Evolutionary conservation across 2,113 vertebrate species (phyloP).

Genomic region (Melanocharis versteri): DNA sequence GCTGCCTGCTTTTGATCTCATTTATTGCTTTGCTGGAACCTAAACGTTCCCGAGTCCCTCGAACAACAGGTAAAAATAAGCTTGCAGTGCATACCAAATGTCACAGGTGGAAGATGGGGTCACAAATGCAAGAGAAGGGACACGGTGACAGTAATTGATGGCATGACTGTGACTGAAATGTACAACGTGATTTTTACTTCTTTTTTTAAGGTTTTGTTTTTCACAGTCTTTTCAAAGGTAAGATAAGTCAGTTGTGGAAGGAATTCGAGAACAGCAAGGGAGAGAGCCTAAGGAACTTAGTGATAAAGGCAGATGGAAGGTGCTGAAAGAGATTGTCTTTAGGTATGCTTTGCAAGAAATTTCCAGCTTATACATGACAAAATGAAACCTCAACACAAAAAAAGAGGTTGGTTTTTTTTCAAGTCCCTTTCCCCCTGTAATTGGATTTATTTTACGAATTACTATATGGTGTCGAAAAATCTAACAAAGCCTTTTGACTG

Average conservation of each 20-base stretch:
- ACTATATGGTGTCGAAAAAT: not conserved
- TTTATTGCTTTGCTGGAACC: not conserved
- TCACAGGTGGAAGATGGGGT: not conserved
- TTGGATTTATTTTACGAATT: not conserved
- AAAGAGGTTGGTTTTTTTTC: not conserved
- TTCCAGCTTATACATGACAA: not conserved
- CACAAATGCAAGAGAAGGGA: not conserved
- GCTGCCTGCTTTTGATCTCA: not conserved
- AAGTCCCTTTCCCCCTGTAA: not conserved
- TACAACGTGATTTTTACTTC: not conserved
- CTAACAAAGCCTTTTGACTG: not conserved
- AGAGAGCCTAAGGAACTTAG: not conserved
- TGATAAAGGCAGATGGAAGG: not conserved
- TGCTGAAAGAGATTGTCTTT: not conserved
- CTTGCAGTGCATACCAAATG: not conserved
- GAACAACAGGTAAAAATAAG: not conserved
- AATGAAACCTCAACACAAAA: not conserved
- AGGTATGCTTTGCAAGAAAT: not conserved
- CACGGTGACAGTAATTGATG: not conserved
- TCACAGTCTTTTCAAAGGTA: not conserved
- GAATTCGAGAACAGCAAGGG: not conserved
- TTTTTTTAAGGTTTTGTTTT: conserved; percentile 13
- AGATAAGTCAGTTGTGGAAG: not conserved
- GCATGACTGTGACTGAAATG: not conserved
- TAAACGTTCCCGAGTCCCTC: not conserved